phyloP scores from a whole-genome alignment of 2,888 invertebrate genomes.

The Polymixis lichenea region DNA sequence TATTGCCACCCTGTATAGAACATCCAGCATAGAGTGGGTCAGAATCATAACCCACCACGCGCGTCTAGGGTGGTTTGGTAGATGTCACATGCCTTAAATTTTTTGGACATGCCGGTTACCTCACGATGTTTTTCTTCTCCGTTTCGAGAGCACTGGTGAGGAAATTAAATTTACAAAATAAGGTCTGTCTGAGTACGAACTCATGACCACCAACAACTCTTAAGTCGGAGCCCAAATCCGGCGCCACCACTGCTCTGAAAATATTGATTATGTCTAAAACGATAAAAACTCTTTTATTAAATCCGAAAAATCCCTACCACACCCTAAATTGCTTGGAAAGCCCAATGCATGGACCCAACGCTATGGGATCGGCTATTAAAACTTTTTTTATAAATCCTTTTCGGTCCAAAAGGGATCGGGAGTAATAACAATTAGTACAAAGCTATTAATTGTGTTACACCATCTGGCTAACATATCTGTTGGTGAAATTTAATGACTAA shows the following conservation, averaged over 20 bases:
- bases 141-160: no score
- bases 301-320: background rate
- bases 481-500: constrained; percentile 16
- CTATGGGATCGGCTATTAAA: constrained; percentile 1
- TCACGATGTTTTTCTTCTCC: no score
- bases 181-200: no score
- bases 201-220: no score
- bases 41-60: no score
- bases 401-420: constrained; percentile 14
- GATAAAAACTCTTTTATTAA: background rate
- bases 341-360: background rate
- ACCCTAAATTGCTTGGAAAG: constrained; percentile 21
- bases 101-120: no score
- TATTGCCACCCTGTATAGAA: background rate
- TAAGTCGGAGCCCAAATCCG: no score
- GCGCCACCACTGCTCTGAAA: no score
- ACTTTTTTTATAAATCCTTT: constrained; percentile 28
- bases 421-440: constrained; percentile 48
- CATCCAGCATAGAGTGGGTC: no score
- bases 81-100: no score
- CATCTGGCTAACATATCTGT: constrained; percentile 27
- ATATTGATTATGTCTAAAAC: background rate
- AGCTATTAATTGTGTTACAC: constrained; percentile 23
- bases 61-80: no score
- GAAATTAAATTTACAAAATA: no score